Evolutionary conservation across 2,113 vertebrate genomes (phyloP).

Genomic region (Cygnus buccinator): DNA sequence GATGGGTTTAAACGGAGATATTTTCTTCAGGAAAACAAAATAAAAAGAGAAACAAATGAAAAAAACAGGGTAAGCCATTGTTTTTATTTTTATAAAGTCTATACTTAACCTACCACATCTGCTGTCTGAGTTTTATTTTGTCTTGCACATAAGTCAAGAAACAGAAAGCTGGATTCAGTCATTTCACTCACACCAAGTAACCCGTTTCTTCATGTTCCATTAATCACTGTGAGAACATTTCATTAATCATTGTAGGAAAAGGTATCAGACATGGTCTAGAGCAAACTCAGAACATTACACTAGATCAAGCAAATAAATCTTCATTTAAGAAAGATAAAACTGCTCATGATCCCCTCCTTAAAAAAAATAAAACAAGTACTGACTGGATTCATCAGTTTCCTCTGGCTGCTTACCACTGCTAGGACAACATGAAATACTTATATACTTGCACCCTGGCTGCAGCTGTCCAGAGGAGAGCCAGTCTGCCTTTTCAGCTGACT

Average conservation of each 20-base stretch:
- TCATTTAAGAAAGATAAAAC: neutral
- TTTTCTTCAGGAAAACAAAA: neutral
- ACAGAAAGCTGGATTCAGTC: neutral
- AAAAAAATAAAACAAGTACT: neutral
- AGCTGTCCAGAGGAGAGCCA: neutral
- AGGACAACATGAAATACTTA: neutral
- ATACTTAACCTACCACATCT: neutral
- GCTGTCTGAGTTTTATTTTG: neutral
- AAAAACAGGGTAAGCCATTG: neutral
- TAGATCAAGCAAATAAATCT: neutral
- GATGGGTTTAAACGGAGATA: neutral
- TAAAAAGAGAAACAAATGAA: neutral
- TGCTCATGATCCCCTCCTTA: neutral
- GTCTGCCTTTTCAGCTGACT: neutral
- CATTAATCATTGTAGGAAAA: neutral
- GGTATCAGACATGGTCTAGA: neutral
- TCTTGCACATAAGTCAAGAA: neutral
- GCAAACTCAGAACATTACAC: neutral
- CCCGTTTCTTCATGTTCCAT: neutral
- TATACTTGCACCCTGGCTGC: neutral
- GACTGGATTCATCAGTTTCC: neutral
- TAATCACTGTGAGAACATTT: neutral
- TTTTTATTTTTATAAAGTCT: neutral
- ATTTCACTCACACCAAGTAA: fast-evolving
- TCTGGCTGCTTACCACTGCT: neutral